phyloP scores from a whole-genome alignment of 2,113 vertebrate genomes.

The Cyprinodon variegatus region DNA sequence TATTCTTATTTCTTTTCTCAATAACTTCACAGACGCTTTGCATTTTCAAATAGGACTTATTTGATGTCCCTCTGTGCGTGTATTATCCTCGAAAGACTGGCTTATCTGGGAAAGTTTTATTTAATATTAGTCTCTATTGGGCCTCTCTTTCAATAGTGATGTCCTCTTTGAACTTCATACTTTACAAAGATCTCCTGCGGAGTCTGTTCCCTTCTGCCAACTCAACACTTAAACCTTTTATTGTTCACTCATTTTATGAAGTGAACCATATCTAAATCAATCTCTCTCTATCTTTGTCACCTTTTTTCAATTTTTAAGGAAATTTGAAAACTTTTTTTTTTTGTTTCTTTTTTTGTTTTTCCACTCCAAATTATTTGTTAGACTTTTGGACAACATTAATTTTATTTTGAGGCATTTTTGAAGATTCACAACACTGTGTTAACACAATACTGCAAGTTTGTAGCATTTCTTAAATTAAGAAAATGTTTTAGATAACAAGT shows the following conservation, averaged over 20 bases:
- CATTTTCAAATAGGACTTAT: not conserved
- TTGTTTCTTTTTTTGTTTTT: too few relatives aligned
- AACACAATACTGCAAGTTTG: not conserved
- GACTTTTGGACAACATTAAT: not conserved
- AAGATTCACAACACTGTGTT: not conserved
- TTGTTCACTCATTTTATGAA: not conserved
- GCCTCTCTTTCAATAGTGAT: conserved; percentile 1
- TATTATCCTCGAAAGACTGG: not conserved
- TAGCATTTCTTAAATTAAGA: not conserved
- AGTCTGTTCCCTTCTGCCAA: not conserved
- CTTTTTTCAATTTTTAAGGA: too few relatives aligned
- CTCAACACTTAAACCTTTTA: not conserved
- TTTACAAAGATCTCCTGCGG: not conserved
- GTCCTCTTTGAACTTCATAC: not conserved
- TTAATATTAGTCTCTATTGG: not conserved
- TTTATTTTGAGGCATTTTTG: not conserved
- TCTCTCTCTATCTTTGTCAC: not conserved
- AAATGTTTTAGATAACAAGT: not conserved
- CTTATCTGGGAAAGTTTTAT: not conserved
- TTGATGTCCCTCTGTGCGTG: not conserved
- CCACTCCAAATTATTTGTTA: not conserved
- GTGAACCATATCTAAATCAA: not conserved
- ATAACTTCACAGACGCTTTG: not conserved
- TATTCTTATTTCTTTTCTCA: not conserved
- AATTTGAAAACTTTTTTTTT: too few relatives aligned